These are phyloP conservation scores for Oxyruncus cristatus DNA, from an alignment of 2,113 vertebrate species.

Conservation along the genomic window DNA sequence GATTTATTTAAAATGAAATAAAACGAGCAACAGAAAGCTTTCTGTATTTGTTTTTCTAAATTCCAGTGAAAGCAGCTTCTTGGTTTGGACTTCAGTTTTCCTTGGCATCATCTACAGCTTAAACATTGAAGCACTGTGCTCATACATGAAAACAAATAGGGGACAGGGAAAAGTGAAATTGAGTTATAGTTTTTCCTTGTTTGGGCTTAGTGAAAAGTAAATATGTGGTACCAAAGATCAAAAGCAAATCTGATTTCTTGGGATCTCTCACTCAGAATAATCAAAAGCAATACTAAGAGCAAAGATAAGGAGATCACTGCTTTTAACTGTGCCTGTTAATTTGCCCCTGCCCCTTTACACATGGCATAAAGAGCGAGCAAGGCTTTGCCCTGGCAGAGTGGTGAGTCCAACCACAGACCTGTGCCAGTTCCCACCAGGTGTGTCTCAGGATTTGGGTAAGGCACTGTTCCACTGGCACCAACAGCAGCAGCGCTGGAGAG, in stretches of 20 bases:
- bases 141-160: not conserved
- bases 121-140: conserved; percentile 13
- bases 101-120: conserved; percentile 31
- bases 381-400: not conserved
- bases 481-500: not conserved
- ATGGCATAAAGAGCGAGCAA: not conserved
- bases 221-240: not conserved
- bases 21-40: conserved; percentile 16
- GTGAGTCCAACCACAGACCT: fast-evolving
- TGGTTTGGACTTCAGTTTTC: conserved; percentile 29
- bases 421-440: not conserved
- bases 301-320: not conserved
- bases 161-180: not conserved
- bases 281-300: not conserved
- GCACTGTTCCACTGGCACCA: not conserved
- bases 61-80: conserved; percentile 27
- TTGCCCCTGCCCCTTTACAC: not conserved
- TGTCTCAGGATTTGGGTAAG: not conserved
- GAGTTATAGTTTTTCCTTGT: not conserved
- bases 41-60: conserved; percentile 36
- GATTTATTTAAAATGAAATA: conserved; percentile 44
- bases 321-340: not conserved
- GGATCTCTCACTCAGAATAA: not conserved
- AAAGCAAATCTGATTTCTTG: not conserved
- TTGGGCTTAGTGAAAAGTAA: not conserved